phyloP scores from a whole-genome alignment of 2,113 vertebrate genomes.

The Chelonoidis abingdonii region DNA sequence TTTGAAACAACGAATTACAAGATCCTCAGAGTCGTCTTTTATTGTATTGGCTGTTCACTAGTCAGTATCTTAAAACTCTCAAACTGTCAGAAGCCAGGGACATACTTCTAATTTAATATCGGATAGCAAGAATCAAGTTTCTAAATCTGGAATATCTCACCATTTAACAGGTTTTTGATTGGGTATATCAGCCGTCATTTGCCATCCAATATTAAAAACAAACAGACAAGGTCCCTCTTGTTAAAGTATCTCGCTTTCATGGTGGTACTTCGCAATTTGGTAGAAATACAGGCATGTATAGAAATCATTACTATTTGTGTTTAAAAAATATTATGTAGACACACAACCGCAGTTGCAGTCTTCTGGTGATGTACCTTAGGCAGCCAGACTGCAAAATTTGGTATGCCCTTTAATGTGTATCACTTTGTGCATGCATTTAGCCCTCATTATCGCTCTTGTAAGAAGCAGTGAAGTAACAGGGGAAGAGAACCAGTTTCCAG shows the following conservation, averaged over 20 bases:
- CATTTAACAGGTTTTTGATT: background rate
- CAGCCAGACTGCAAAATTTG: background rate
- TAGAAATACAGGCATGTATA: background rate
- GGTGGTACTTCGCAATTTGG: background rate
- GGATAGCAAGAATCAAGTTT: background rate
- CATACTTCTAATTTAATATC: background rate
- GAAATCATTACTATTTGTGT: background rate
- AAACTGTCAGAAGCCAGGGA: background rate
- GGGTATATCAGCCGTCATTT: background rate
- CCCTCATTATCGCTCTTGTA: background rate
- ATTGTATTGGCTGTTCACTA: background rate
- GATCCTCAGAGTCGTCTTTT: background rate
- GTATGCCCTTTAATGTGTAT: background rate
- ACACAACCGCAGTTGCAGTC: background rate
- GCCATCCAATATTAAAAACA: background rate
- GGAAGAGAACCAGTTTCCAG: background rate
- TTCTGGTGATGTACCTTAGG: background rate
- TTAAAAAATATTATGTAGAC: background rate
- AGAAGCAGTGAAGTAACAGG: background rate
- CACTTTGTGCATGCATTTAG: background rate
- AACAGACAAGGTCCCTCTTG: background rate
- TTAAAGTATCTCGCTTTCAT: background rate
- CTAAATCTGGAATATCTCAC: background rate
- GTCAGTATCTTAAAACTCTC: background rate
- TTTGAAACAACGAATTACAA: background rate